Base-by-base conservation (phyloP, 2,888 invertebrate species). In the Acrocera orbiculus region DNA sequence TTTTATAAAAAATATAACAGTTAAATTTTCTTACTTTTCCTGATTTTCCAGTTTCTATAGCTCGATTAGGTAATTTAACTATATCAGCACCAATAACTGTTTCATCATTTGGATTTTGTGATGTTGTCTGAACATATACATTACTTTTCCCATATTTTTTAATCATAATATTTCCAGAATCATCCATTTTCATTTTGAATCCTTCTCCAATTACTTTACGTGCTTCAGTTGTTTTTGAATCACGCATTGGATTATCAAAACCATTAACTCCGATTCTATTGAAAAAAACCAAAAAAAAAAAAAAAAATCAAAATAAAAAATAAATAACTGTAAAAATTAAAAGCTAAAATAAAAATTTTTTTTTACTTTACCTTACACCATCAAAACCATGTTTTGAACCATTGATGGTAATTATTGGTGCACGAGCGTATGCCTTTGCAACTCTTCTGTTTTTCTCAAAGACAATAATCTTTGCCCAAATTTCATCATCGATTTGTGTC, bases 401-500 rank as follows among this genome's bases (percentile, higher is more conserved):
- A 56, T 96, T 93, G 52, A 96, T 80, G 38, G 90, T 90, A 52
- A 96, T 75, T 42, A 93, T 89, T 30, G 90, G 87, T 40, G 92
- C 89, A 36, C 93, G 70, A 41, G 95, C 87, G 60, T 96, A 95
- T 4, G 95, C 93, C 62, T 96, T 96, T 42, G 95, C 95, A 34
- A 96, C 89, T 46, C 93, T 74, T 46, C 89, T 70, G 58, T 92
- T 90, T 56, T 85, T 73, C 61, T 96, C 95, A 61, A 96, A 78
- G 41, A 93, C 89, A 53, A 95, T 87, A 42, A 96, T 80, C 69
- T 96, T 96, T 41, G 92, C 92, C 96, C 96, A 96, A 49, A 93
- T 93, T 64, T 92, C 93, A 55, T 93, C 92, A 56, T 95, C 93
- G 47, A 95, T 87, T 63, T 87, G 83, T 48, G 83, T 83, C 83